These are phyloP conservation scores for Caenorhabditis angaria DNA, from an alignment of 2,888 invertebrate genomes.

Conservation along the genomic window DNA sequence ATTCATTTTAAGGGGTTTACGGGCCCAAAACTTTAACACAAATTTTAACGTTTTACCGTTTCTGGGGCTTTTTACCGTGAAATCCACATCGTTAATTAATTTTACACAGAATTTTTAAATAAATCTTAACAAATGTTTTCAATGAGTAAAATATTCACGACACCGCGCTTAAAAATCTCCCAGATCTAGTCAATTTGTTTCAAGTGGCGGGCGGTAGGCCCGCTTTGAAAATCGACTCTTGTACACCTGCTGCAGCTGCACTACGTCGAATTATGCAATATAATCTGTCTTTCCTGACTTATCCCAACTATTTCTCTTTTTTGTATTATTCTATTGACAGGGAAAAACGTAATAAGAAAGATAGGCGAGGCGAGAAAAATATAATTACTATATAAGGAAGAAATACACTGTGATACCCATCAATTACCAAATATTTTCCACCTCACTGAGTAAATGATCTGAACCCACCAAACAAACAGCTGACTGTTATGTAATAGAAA, in stretches of 20 bases:
- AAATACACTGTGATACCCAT: neutral
- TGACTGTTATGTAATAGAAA: neutral
- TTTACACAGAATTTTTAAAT: too few relatives aligned
- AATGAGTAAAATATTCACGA: too few relatives aligned
- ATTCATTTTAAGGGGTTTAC: too few relatives aligned
- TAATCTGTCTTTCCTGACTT: neutral
- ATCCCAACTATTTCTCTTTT: neutral
- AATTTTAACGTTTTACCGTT: too few relatives aligned
- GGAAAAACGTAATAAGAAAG: neutral
- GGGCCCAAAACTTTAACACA: too few relatives aligned
- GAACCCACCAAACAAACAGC: neutral
- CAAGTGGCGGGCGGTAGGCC: neutral
- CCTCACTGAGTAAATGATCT: neutral
- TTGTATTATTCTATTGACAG: neutral
- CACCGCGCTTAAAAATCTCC: too few relatives aligned
- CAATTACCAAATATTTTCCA: conserved; percentile 1
- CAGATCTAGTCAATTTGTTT: too few relatives aligned
- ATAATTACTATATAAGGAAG: conserved; percentile 2
- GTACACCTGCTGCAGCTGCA: neutral
- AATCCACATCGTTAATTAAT: too few relatives aligned
- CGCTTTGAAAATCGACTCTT: neutral
- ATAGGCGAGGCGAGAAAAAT: neutral
- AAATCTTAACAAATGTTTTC: too few relatives aligned
- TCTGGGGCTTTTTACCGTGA: too few relatives aligned
- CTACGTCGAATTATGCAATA: neutral